A percentile compares a stretch with the other conserved stretches of the same genome.
These are phyloP conservation scores for Archaeoteleia sp. DNA, from an alignment of 2,888 invertebrate genomes.

Conservation along the genomic window DNA sequence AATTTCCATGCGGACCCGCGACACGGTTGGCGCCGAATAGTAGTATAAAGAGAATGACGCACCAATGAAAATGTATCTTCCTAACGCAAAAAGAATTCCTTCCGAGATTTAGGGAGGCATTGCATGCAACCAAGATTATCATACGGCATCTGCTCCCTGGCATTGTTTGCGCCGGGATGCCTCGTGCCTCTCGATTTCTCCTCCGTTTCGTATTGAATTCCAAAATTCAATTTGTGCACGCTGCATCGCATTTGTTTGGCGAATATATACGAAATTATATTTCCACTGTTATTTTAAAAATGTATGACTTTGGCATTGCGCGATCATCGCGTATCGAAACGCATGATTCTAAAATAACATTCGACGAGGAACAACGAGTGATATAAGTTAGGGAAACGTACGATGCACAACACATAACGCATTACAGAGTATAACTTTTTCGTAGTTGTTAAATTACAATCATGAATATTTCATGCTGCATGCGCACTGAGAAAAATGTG, in stretches of 20 bases:
- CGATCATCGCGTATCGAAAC: neutral
- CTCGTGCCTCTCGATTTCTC: conserved; percentile 11
- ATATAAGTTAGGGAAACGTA: neutral
- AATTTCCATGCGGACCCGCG: conserved; percentile 65
- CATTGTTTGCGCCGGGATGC: conserved; percentile 31
- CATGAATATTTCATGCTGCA: neutral
- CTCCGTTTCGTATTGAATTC: conserved; percentile 24
- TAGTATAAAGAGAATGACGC: conserved; percentile 34
- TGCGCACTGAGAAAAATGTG: too few species aligned
- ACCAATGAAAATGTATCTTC: conserved; percentile 52
- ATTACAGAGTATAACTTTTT: neutral
- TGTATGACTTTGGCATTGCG: conserved; percentile 4
- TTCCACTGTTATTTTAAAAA: conserved; percentile 7
- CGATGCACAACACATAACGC: neutral
- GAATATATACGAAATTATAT: conserved; percentile 7
- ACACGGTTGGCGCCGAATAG: conserved; percentile 31
- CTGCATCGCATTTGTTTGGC: neutral
- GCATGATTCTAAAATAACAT: neutral
- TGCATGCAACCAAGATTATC: conserved; percentile 32
- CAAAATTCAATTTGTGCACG: conserved; percentile 31
- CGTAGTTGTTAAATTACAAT: neutral
- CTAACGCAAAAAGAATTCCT: conserved; percentile 53
- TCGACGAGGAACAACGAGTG: too few species aligned
- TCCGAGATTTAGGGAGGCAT: conserved; percentile 40
- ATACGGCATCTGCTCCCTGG: conserved; percentile 32